phyloP scores from a whole-genome alignment of 1,140 invertebrate genomes.

The Pristionchus pacificus region DNA sequence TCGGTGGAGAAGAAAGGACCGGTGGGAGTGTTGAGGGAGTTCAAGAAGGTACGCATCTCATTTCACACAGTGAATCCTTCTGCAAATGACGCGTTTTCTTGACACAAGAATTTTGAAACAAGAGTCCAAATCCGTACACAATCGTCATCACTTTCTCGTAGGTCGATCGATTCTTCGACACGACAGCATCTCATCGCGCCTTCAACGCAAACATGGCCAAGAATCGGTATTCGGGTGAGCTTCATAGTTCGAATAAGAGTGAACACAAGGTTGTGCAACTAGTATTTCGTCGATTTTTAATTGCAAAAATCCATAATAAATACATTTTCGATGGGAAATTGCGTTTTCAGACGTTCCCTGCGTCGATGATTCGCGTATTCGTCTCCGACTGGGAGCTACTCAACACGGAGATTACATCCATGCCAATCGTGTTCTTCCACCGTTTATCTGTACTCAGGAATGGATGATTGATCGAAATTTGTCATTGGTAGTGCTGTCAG shows the following conservation, averaged over 20 bases:
- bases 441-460: conserved; percentile 16
- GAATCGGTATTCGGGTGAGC: conserved; percentile 23
- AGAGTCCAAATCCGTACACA: too few species aligned
- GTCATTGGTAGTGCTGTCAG: too few species aligned
- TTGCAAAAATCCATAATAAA: too few species aligned
- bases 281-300: not conserved
- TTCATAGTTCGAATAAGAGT: not conserved
- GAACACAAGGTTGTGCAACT: not conserved
- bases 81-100: too few species aligned
- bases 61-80: too few species aligned
- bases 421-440: conserved; percentile 7
- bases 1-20: not conserved
- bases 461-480: too few species aligned
- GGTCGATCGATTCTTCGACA: not conserved
- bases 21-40: not conserved
- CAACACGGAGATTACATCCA: conserved; percentile 13
- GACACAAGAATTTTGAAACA: too few species aligned
- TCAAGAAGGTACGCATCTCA: not conserved
- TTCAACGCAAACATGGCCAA: conserved; percentile 21
- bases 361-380: conserved; percentile 9
- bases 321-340: not conserved
- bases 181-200: conserved; percentile 7
- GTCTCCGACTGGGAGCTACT: conserved; percentile 1
- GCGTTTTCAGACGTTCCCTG: conserved; percentile 14
- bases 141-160: not conserved